Conservation (phyloP, 2,797 vertebrate genomes). For the Amphiprion clarkii region DNA sequence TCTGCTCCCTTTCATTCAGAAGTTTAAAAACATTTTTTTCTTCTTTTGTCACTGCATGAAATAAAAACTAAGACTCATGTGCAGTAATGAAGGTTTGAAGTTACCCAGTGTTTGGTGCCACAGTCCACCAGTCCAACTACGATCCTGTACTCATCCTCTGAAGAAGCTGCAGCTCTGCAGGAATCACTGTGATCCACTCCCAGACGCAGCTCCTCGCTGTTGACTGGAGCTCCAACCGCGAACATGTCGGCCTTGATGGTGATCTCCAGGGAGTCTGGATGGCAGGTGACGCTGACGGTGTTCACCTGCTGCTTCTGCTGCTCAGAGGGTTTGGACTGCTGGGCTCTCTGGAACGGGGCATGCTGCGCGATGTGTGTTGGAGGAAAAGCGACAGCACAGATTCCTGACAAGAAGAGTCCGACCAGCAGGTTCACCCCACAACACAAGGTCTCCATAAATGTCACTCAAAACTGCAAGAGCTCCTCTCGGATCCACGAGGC, state of each 20-base stretch:
- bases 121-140: constrained; percentile 70
- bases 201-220: constrained; percentile 69
- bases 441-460: constrained; percentile 40
- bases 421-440: constrained; percentile 30
- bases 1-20: too few relatives aligned
- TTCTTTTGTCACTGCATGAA: too few relatives aligned
- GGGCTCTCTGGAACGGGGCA: not conserved
- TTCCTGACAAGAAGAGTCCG: constrained; percentile 30
- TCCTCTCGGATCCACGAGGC: constrained; percentile 23
- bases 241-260: constrained; percentile 79
- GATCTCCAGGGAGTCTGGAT: constrained; percentile 75
- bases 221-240: constrained; percentile 63
- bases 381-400: constrained; percentile 33
- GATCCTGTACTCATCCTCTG: constrained; percentile 71
- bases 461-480: not conserved
- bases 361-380: not conserved
- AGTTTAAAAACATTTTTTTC: too few relatives aligned
- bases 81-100: accelerated
- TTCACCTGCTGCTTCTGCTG: constrained; percentile 45
- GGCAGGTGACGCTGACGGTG: constrained; percentile 73
- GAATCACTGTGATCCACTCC: constrained; percentile 54
- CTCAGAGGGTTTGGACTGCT: not conserved
- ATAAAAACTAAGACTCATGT: accelerated
- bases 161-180: constrained; percentile 62
- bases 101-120: constrained; percentile 82